A percentile compares a stretch with the other conserved stretches of the same genome.
These are phyloP conservation scores for Rhodeus uyekii DNA, from an alignment of 2,797 vertebrate genomes.

Conservation along the genomic window DNA sequence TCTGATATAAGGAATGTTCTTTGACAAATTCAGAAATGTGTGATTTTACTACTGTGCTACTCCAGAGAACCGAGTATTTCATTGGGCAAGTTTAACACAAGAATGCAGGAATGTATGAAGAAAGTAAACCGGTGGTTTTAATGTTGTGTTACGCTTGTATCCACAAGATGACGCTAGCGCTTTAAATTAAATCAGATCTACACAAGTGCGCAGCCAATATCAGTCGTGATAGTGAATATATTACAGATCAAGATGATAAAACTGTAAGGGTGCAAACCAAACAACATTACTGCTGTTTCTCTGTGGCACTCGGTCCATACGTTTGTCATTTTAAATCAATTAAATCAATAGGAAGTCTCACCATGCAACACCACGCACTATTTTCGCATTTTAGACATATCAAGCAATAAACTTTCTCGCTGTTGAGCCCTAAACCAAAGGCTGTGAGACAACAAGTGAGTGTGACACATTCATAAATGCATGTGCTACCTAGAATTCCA, in stretches of 20 bases:
- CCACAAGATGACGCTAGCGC: slow-evolving; percentile 18
- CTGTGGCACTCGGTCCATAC: background rate
- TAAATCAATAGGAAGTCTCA: background rate
- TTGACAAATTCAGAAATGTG: background rate
- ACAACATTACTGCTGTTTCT: background rate
- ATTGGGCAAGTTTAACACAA: background rate
- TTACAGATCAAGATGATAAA: background rate
- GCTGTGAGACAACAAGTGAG: background rate
- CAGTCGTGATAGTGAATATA: background rate
- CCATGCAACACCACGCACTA: background rate
- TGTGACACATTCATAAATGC: slow-evolving; percentile 23
- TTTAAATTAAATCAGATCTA: background rate
- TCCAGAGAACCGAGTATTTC: background rate
- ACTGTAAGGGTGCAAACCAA: background rate
- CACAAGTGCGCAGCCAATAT: background rate
- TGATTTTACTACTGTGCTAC: background rate
- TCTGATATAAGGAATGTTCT: background rate
- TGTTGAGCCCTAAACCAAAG: background rate
- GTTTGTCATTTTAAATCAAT: background rate
- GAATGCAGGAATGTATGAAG: background rate
- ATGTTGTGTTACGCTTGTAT: background rate
- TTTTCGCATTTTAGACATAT: background rate
- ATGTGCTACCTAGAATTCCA: slow-evolving; percentile 45
- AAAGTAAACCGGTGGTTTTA: background rate
- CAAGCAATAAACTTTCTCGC: background rate